Percentiles rank a stretch among this genome's conserved stretches.
Conservation (phyloP, 2,888 invertebrate genomes). For the Tupiocoris notatus region DNA sequence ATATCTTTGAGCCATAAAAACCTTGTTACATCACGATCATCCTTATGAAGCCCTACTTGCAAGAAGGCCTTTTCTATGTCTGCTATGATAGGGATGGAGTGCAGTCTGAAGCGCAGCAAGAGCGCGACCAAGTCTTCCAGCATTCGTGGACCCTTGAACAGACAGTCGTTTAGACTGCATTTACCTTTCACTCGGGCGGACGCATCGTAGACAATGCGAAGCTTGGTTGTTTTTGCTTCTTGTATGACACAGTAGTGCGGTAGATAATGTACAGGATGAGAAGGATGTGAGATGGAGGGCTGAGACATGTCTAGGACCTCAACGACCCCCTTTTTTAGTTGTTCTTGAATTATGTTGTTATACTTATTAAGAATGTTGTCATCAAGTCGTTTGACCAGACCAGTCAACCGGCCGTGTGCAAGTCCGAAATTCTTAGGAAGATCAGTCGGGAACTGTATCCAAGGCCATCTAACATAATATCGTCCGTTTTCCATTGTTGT, state of each 20-base stretch:
- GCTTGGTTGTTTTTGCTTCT: not conserved
- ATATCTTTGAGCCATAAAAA: conserved; percentile 29
- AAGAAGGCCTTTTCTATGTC: conserved; percentile 14
- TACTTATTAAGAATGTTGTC: not conserved
- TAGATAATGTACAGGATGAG: conserved; percentile 16
- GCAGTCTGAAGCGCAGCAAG: not conserved
- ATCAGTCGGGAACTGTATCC: conserved; percentile 1
- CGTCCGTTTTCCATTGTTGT: not conserved
- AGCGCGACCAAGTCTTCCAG: conserved; percentile 6
- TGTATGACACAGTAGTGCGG: conserved; percentile 11
- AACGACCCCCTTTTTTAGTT: not conserved
- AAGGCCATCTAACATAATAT: conserved; percentile 22
- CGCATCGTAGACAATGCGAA: conserved; percentile 18
- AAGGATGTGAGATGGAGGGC: not conserved
- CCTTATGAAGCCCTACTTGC: conserved; percentile 21
- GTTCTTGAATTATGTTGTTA: not conserved
- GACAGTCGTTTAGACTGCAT: conserved; percentile 18
- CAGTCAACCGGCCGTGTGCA: conserved; percentile 4
- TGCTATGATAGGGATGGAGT: not conserved
- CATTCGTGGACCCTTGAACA: conserved; percentile 27
- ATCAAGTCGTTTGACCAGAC: conserved; percentile 8
- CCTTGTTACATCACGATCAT: conserved; percentile 25
- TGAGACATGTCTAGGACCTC: not conserved
- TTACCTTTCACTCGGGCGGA: conserved; percentile 6
- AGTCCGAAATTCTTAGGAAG: not conserved